Evolutionary conservation across 1,140 invertebrate species (phyloP), one percentile per base, ranked within the genome.

Genomic region (Phortica variegata): DNA sequence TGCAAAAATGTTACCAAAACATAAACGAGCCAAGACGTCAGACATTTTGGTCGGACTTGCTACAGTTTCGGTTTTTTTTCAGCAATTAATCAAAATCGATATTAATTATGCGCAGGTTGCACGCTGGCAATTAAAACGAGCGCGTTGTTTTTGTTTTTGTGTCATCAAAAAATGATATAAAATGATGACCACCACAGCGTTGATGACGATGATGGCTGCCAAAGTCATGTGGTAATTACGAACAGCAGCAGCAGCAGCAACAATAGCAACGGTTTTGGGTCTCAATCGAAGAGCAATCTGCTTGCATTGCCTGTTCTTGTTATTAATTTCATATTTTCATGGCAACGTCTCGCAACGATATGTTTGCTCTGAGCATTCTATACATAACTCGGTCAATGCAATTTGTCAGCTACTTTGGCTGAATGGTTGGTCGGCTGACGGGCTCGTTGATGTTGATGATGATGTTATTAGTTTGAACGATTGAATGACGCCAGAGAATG

Each of bases 1-100:
- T 41, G 43, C 17, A 45, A 40, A 45, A 19, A 44, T 45, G 19
- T 42, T 19, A 5, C 10, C 5, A 26, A 26, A 26, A 26, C 23
- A 10, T 6, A 26, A 5, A 26, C 23, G 23, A 26, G 10, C n/a
- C n/a, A n/a, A 10, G 37, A 12, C 29, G 18, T 13, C 16, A 12
- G 15, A 20, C 39, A n/a, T 13, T 6, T 26, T 32, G 23, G 16
- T 32, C 44, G 18, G 20, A n/a, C 13, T 45, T 29, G 23, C 16
- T 37, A 33, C 31, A 46, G 15, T 26, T 26, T 26, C 10, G 23
- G 5, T 26, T 41, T 37, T 41, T 38, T 46, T 45, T 12, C 33
- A 19, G 38, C 51, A 56, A 50, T 56, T 60, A 57, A 51, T 60
- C 49, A 58, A 60, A 58, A 37, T 54, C 32, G 23, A 52, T 58